Evolutionary conservation across 2,113 vertebrate genomes (phyloP).

Genomic region (Epinephelus moara): DNA sequence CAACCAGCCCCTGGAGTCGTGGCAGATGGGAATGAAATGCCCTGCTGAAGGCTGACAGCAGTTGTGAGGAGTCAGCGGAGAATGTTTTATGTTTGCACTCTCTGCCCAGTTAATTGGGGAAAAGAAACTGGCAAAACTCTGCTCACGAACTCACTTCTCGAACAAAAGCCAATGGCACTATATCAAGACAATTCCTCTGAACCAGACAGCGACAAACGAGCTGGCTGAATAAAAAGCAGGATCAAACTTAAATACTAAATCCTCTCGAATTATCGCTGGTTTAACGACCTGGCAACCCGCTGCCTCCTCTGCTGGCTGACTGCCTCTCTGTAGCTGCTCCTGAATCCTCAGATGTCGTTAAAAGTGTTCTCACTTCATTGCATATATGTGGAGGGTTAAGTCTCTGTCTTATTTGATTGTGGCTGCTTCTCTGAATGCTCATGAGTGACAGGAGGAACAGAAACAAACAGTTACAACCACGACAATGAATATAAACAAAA

Average conservation of each 20-base stretch:
- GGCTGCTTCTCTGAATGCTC: rapidly evolving
- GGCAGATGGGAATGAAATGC: not conserved
- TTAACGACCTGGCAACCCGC: slow-evolving; percentile 48
- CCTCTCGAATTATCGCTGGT: slow-evolving; percentile 54
- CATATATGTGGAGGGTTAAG: not conserved
- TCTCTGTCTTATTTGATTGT: slow-evolving; percentile 1
- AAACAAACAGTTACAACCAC: not conserved
- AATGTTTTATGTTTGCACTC: slow-evolving; percentile 43
- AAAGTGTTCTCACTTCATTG: slow-evolving; percentile 19
- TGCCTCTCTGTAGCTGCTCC: slow-evolving; percentile 16
- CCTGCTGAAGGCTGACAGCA: slow-evolving; percentile 13
- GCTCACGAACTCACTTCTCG: slow-evolving; percentile 1
- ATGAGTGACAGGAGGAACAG: not conserved
- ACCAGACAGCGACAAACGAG: slow-evolving; percentile 56
- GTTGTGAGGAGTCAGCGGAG: not conserved
- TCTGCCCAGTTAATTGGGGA: slow-evolving; percentile 34
- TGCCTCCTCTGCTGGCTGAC: slow-evolving; percentile 21
- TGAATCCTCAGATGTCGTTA: not conserved
- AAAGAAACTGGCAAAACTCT: slow-evolving; percentile 7
- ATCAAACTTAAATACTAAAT: slow-evolving; percentile 58
- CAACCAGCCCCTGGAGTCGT: not conserved
- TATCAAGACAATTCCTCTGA: slow-evolving; percentile 43
- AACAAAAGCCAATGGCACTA: slow-evolving; percentile 30
- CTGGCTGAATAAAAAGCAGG: slow-evolving; percentile 34
- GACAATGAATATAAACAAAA: not conserved